These are phyloP conservation scores for Puffinus mauretanicus DNA, from an alignment of 2,113 vertebrate species.

Conservation along the genomic window DNA sequence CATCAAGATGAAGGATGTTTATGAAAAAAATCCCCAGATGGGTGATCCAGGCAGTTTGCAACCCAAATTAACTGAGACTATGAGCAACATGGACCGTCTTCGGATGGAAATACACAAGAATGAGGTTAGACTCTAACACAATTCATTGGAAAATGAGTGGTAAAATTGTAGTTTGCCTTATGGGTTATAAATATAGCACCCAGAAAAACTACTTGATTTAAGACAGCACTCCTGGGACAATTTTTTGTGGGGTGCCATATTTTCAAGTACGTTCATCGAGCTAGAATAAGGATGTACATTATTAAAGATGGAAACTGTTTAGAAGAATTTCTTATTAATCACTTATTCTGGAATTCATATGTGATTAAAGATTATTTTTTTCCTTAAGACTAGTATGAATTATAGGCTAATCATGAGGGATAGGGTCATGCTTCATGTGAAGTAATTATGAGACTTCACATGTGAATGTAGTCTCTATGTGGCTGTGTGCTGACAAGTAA, in stretches of 20 bases:
- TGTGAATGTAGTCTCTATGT: background rate
- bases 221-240: background rate
- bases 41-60: conserved; percentile 94
- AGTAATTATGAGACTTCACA: background rate
- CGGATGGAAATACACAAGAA: conserved; percentile 97
- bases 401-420: background rate
- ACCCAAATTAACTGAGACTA: conserved; percentile 95
- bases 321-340: background rate
- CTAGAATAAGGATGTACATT: background rate
- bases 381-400: background rate
- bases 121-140: conserved; percentile 78
- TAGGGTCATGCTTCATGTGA: background rate
- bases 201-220: background rate
- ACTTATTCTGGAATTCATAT: background rate
- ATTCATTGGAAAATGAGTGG: background rate
- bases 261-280: background rate
- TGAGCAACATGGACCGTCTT: conserved; percentile 93
- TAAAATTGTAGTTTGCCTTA: background rate
- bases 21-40: conserved; percentile 98
- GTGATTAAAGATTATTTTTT: background rate
- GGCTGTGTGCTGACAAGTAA: background rate
- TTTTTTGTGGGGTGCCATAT: background rate
- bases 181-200: background rate
- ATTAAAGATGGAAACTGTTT: background rate
- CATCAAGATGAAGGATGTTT: conserved; percentile 99